Conservation (phyloP, 2,888 invertebrate genomes). For the Platerodrilus igneus region DNA sequence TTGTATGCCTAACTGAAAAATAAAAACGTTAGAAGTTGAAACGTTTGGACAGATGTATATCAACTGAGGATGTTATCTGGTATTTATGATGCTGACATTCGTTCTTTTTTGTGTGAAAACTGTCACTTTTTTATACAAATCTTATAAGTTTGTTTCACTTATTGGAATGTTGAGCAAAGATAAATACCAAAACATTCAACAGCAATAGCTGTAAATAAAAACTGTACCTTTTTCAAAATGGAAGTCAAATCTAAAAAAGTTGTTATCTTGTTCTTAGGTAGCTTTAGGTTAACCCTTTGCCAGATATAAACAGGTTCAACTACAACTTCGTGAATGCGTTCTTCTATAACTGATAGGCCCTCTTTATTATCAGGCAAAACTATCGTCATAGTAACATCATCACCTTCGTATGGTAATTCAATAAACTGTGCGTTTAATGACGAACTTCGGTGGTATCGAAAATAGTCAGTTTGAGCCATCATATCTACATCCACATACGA, state of each 20-base stretch:
- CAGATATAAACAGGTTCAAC: constrained; percentile 11
- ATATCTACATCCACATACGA: constrained; percentile 34
- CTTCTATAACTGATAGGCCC: constrained; percentile 21
- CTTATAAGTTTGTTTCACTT: too few species aligned
- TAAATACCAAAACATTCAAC: neutral
- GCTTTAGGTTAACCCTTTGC: constrained; percentile 18
- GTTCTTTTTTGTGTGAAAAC: too few species aligned
- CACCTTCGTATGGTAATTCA: constrained; percentile 33
- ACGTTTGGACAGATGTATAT: too few species aligned
- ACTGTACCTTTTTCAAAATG: constrained; percentile 55
- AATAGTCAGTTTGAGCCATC: constrained; percentile 34
- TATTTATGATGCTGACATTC: too few species aligned
- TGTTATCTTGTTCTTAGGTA: constrained; percentile 28
- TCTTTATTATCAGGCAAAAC: constrained; percentile 21
- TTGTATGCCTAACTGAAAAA: constrained; percentile 25
- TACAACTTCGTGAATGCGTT: constrained; percentile 14
- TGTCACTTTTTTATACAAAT: too few species aligned
- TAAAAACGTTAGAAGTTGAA: too few species aligned
- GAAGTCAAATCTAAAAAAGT: constrained; percentile 48
- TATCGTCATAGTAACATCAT: constrained; percentile 25
- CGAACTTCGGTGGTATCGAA: constrained; percentile 35
- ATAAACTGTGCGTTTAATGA: constrained; percentile 36
- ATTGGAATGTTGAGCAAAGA: too few species aligned
- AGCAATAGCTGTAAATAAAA: neutral
- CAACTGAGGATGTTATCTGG: too few species aligned